These are phyloP conservation scores for Phoxinus dragarum DNA, from an alignment of 2,797 vertebrate genomes.

Conservation along the genomic window DNA sequence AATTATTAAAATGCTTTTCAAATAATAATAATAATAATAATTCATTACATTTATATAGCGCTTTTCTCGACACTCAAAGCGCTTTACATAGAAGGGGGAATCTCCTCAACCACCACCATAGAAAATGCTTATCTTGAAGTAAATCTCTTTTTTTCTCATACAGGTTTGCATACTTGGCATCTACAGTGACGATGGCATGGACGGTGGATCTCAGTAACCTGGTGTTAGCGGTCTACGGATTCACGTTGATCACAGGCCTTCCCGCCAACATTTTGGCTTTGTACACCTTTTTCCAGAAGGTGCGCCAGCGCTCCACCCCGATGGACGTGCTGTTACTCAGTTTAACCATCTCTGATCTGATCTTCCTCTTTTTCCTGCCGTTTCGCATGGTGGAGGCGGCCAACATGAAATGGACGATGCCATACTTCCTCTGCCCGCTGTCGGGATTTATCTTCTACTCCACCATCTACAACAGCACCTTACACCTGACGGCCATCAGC, in stretches of 20 bases:
- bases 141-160: background rate
- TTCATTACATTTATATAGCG: no score
- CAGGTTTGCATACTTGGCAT: constrained; percentile 5
- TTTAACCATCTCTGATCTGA: constrained; percentile 63
- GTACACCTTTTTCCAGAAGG: constrained; percentile 58
- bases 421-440: constrained; percentile 66
- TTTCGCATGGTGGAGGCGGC: constrained; percentile 67
- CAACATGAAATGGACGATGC: constrained; percentile 60
- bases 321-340: constrained; percentile 59
- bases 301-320: constrained; percentile 62
- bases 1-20: no score
- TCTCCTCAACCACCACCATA: no score
- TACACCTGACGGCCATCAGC: constrained; percentile 71
- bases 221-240: constrained; percentile 57
- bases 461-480: constrained; percentile 71
- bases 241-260: constrained; percentile 58
- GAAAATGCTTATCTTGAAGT: background rate
- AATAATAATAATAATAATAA: no score
- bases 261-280: constrained; percentile 56
- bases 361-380: constrained; percentile 69
- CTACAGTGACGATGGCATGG: background rate
- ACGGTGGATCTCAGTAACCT: constrained; percentile 40
- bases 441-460: constrained; percentile 69
- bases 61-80: no score
- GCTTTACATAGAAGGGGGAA: no score